Evolutionary conservation across 1,140 invertebrate species (phyloP), one percentile per base, ranked within the genome.

Genomic region (Drosophila auraria): DNA sequence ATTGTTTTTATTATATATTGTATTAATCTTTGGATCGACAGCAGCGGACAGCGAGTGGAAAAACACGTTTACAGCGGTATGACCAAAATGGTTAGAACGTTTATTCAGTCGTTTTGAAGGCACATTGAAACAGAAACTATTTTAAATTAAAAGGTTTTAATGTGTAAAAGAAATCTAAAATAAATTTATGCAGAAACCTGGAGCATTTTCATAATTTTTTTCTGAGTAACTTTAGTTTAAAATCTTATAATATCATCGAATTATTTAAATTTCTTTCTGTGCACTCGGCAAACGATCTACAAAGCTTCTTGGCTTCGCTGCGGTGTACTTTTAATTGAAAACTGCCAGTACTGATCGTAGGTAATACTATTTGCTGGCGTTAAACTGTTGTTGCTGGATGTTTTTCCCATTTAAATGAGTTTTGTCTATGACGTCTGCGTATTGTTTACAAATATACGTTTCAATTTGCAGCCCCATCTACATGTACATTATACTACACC

Each of bases 381-480:
- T 70, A 25, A 51, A 44, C 40, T 56, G 64, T 61, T 71, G 57
- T 59, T 68, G 57, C 62, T 80, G 53, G 40, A 76, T 77, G 45
- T 75, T 50, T 69, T 61, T 74, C 50, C 49, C 68, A 87, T 89
- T 83, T 81, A 89, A 87, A 87, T 87, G 81, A 79, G 84, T 76
- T 89, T 81, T 84, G 78, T 81, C 81, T 89, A 87, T 87, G 84
- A 87, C 84, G 84, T 87, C 84, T 87, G 81, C 69, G 78, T 90
- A 89, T 89, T 87, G 86, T 87, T 87, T 87, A 87, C 84, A 87
- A 87, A 87, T 89, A 84, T 89, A 89, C 84, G 63, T 89, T 87
- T 87, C 81, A 87, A 83, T 87, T 89, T 87, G 80, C 77, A 87
- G 51, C 61, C 61, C 47, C 60, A 70, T 62, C 50, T 56, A 33